Evolutionary conservation across 2,888 invertebrate species (phyloP).

Genomic region (Xestia rhomboidea): DNA sequence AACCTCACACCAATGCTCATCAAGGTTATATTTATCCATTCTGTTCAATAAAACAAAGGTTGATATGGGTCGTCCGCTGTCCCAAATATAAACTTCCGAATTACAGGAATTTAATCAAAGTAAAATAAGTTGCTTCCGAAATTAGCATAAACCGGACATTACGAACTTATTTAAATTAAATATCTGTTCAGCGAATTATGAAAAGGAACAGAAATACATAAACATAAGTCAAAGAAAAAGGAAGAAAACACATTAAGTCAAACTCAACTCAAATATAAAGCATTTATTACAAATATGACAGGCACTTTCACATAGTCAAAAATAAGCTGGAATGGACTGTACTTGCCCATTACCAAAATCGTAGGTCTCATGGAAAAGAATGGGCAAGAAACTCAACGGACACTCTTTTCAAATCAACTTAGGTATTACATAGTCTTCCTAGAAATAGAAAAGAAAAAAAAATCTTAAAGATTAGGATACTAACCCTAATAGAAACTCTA

Average conservation of each 20-base stretch:
- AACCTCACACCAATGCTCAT: neutral
- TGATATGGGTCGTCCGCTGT: neutral
- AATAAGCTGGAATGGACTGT: too few relatives aligned
- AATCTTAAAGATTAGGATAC: too few relatives aligned
- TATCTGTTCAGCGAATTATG: neutral
- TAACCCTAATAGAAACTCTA: too few relatives aligned
- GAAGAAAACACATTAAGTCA: neutral
- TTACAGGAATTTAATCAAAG: conserved; percentile 19
- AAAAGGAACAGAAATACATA: conserved; percentile 1
- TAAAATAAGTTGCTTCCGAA: conserved; percentile 8
- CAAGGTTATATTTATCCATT: neutral
- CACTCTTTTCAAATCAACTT: too few relatives aligned
- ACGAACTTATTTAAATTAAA: conserved; percentile 1
- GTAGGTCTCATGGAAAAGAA: too few relatives aligned
- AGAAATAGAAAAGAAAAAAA: too few relatives aligned
- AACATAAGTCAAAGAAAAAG: neutral
- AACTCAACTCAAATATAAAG: too few relatives aligned
- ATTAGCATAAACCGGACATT: neutral
- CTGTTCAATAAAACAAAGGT: conserved; percentile 16
- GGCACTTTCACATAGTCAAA: too few relatives aligned
- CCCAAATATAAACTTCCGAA: conserved; percentile 8
- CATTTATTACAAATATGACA: too few relatives aligned
- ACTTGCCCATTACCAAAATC: too few relatives aligned
- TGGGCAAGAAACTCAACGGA: too few relatives aligned
- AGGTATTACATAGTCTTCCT: too few relatives aligned